A percentile compares a stretch with the other conserved stretches of the same genome.
phyloP scores from a whole-genome alignment of 1,140 invertebrate species.

The Platyura marginata region DNA sequence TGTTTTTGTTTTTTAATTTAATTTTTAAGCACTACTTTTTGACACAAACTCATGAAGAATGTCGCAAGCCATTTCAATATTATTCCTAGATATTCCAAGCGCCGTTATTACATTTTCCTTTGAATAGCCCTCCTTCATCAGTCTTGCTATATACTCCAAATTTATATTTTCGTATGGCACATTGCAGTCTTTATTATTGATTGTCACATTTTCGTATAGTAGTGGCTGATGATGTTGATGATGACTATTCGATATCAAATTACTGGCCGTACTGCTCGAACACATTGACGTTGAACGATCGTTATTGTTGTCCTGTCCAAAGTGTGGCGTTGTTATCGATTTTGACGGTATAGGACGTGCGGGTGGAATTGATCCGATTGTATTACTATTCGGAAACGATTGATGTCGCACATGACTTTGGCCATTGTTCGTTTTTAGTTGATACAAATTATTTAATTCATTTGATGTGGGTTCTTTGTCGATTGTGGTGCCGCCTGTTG shows the following conservation, averaged over 20 bases:
- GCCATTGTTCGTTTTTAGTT: slow-evolving; percentile 2
- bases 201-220: slow-evolving; percentile 23
- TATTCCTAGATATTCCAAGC: slow-evolving; percentile 76
- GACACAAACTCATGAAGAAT: slow-evolving; percentile 79
- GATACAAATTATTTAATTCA: slow-evolving; percentile 3
- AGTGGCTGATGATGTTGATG: slow-evolving; percentile 13
- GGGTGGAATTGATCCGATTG: slow-evolving; percentile 3
- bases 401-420: slow-evolving; percentile 8
- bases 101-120: slow-evolving; percentile 79
- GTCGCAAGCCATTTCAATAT: slow-evolving; percentile 86
- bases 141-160: slow-evolving; percentile 70
- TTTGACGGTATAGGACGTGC: slow-evolving; percentile 1
- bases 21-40: slow-evolving; percentile 19
- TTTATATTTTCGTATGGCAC: slow-evolving; percentile 74
- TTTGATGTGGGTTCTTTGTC: neutral
- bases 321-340: slow-evolving; percentile 1
- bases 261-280: neutral
- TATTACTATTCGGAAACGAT: slow-evolving; percentile 2
- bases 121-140: slow-evolving; percentile 76
- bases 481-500: neutral
- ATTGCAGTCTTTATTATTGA: slow-evolving; percentile 25
- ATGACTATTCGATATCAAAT: neutral
- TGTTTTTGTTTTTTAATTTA: too few relatives aligned
- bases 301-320: neutral
- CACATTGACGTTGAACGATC: neutral